phyloP scores from a whole-genome alignment of 2,113 vertebrate species.

The Mormoops blainvillei region DNA sequence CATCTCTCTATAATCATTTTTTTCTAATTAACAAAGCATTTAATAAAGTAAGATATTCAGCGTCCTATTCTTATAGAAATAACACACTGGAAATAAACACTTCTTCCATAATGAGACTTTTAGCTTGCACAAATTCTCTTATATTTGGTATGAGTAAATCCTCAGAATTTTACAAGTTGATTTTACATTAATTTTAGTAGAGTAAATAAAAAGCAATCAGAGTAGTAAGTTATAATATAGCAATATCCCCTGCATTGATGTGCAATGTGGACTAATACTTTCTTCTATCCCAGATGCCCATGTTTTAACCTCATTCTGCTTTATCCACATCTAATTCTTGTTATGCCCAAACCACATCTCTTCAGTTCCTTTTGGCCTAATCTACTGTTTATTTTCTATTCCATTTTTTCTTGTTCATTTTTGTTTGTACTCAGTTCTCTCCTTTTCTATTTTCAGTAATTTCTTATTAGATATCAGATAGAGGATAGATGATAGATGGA shows the following conservation, averaged over 20 bases:
- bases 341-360: neutral
- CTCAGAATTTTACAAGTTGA: neutral
- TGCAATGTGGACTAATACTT: neutral
- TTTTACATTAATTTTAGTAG: neutral
- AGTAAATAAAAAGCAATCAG: neutral
- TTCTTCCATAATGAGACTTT: neutral
- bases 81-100: neutral
- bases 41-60: neutral
- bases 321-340: neutral
- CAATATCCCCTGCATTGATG: neutral
- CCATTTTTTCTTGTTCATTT: neutral
- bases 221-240: neutral
- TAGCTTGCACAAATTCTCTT: neutral
- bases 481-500: neutral
- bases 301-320: neutral
- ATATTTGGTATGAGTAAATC: neutral
- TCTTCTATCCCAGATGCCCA: neutral
- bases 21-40: neutral
- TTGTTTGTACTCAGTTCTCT: neutral
- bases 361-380: neutral
- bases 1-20: neutral
- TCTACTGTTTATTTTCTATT: neutral
- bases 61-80: neutral
- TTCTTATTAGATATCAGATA: neutral
- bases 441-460: neutral